These are phyloP conservation scores for Ochotona princeps DNA, from an alignment of 2,113 vertebrate species.

Conservation along the genomic window DNA sequence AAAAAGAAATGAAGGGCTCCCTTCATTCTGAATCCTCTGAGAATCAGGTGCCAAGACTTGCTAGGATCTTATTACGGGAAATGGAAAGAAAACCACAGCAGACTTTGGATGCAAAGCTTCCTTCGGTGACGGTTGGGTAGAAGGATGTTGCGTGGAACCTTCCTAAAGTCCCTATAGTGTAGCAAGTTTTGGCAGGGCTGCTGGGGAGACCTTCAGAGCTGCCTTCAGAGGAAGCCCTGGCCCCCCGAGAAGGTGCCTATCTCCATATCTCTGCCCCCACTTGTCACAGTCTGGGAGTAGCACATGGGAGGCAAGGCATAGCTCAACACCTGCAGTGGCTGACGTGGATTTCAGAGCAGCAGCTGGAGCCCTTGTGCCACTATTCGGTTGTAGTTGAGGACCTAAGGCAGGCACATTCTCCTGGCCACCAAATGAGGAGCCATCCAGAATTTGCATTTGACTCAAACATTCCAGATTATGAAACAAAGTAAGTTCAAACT, in stretches of 20 bases:
- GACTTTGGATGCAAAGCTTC: neutral
- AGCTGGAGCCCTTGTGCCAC: neutral
- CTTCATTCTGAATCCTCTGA: neutral
- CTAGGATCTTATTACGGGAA: neutral
- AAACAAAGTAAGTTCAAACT: neutral
- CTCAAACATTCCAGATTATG: neutral
- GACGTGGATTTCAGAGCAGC: neutral
- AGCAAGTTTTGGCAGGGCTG: neutral
- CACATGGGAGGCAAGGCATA: neutral
- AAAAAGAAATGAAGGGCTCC: too few species aligned
- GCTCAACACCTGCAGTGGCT: too few species aligned
- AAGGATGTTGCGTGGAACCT: neutral
- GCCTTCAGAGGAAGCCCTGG: neutral
- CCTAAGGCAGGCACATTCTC: fast-evolving
- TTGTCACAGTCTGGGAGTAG: neutral
- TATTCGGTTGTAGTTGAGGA: neutral
- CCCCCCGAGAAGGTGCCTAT: neutral
- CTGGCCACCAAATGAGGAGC: neutral
- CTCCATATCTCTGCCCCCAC: neutral
- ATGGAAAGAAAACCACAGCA: neutral
- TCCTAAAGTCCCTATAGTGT: neutral
- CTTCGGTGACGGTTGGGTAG: neutral
- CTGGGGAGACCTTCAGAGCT: fast-evolving
- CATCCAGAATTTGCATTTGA: neutral
- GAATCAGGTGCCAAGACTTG: neutral